Evolutionary conservation across 2,888 invertebrate genomes (phyloP).

Genomic region (Oligia strigilis): DNA sequence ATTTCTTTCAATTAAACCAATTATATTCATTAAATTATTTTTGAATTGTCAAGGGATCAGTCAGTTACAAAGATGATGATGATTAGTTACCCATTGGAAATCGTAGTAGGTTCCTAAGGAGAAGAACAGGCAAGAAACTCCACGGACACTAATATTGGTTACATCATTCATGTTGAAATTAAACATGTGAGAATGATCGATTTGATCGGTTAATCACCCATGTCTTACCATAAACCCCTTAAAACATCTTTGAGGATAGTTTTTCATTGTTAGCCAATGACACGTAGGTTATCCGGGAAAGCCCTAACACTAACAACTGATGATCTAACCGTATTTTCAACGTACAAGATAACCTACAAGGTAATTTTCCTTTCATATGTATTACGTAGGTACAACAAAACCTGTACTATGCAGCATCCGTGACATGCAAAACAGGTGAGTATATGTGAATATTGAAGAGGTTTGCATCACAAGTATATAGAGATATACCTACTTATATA

Average conservation of each 20-base stretch:
- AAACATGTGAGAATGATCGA: background rate
- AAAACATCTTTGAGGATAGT: background rate
- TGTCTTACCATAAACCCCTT: background rate
- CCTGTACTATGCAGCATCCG: constrained; percentile 16
- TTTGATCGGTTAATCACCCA: background rate
- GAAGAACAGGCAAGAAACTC: background rate
- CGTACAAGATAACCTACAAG: background rate
- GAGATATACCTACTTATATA: background rate
- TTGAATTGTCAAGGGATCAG: background rate
- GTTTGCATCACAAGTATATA: constrained; percentile 13
- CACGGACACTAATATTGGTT: background rate
- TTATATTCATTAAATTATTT: background rate
- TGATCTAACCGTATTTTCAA: constrained; percentile 27
- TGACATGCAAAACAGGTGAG: constrained; percentile 27
- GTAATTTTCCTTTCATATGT: constrained; percentile 13
- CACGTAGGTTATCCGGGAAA: background rate
- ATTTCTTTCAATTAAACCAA: background rate
- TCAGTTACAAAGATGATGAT: background rate
- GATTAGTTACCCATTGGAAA: background rate
- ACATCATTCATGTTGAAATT: background rate
- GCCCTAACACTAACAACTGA: background rate
- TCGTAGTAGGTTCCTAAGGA: background rate
- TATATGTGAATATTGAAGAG: constrained; percentile 40
- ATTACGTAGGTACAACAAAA: constrained; percentile 10
- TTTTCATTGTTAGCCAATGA: no score